These are phyloP conservation scores for Odontesthes bonariensis DNA, from an alignment of 2,113 vertebrate genomes.

Conservation along the genomic window DNA sequence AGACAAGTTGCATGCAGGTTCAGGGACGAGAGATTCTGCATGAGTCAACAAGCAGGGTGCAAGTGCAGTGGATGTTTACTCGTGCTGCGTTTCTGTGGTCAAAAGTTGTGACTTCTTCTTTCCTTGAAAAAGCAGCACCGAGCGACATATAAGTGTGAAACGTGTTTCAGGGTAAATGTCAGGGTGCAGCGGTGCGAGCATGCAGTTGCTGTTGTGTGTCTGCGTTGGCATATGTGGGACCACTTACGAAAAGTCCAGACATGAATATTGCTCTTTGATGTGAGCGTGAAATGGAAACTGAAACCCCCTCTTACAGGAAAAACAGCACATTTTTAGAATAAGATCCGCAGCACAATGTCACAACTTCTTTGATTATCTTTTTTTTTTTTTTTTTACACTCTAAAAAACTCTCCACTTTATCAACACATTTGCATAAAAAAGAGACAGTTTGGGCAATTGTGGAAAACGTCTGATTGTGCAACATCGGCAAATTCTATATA, in stretches of 20 bases:
- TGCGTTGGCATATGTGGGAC: not conserved
- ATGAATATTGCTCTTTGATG: not conserved
- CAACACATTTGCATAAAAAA: not conserved
- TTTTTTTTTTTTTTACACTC: not conserved
- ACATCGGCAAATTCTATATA: not conserved
- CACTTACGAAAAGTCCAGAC: conserved; percentile 3
- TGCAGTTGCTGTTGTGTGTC: not conserved
- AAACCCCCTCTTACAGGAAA: conserved; percentile 34
- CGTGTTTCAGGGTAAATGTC: conserved; percentile 1
- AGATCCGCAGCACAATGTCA: not conserved
- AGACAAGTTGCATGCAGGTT: conserved; percentile 5
- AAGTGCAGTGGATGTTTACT: conserved; percentile 20
- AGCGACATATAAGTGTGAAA: not conserved
- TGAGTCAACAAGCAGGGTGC: conserved; percentile 24
- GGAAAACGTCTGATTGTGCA: conserved; percentile 9
- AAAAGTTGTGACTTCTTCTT: conserved; percentile 7
- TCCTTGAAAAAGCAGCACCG: not conserved
- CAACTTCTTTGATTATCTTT: not conserved
- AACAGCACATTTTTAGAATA: not conserved
- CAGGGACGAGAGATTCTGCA: not conserved
- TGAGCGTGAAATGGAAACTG: conserved; percentile 21
- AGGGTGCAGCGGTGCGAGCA: rapidly evolving
- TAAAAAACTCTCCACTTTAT: not conserved
- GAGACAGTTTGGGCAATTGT: not conserved
- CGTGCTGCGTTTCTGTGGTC: conserved; percentile 36